phyloP scores from a whole-genome alignment of 2,888 invertebrate species.

The Phlogophora meticulosa region DNA sequence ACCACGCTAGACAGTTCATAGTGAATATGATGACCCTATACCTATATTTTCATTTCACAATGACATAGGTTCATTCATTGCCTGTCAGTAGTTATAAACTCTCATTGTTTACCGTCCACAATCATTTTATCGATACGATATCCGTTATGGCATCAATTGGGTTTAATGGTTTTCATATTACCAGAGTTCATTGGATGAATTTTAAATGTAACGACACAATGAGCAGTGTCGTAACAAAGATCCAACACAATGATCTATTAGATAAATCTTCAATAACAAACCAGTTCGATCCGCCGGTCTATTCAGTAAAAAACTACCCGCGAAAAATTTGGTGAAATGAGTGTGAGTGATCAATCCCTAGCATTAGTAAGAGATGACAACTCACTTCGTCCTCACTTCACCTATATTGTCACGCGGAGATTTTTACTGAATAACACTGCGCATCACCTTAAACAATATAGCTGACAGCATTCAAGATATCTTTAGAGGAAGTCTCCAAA shows the following conservation, averaged over 20 bases:
- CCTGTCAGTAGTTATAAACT: constrained; percentile 6
- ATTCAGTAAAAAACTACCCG: no score
- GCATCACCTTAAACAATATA: no score
- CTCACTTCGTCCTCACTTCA: no score
- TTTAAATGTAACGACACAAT: constrained; percentile 15
- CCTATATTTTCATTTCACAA: constrained; percentile 19
- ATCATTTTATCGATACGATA: constrained; percentile 11
- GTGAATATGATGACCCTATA: background rate
- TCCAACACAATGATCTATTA: constrained; percentile 1
- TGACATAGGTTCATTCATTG: constrained; percentile 15
- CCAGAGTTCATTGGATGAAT: constrained; percentile 2
- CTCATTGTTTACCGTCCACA: constrained; percentile 24
- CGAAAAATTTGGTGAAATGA: no score
- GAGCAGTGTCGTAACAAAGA: background rate
- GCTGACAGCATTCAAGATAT: background rate
- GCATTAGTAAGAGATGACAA: no score
- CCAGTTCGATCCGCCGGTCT: background rate
- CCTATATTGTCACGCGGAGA: no score
- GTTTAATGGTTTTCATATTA: constrained; percentile 12
- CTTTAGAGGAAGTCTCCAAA: background rate
- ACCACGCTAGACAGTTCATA: background rate
- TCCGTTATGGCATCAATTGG: constrained; percentile 15
- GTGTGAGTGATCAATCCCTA: no score
- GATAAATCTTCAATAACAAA: constrained; percentile 1
- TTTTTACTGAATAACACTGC: no score